These are phyloP conservation scores for Coturnix japonica DNA, from an alignment of 2,113 vertebrate species.

Conservation along the genomic window DNA sequence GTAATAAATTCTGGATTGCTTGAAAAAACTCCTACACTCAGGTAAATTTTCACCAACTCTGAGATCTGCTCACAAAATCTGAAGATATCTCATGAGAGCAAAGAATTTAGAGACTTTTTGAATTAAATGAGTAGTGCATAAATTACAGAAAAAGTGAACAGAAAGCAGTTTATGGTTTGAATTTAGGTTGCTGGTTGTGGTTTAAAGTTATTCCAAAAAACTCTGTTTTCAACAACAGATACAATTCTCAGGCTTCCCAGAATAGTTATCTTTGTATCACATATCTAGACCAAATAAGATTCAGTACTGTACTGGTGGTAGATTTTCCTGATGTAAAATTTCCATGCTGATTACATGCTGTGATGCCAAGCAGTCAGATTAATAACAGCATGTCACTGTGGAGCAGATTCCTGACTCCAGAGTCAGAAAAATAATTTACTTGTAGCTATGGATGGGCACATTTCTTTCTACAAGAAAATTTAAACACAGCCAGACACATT, in stretches of 20 bases:
- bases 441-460: background rate
- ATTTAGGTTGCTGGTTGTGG: background rate
- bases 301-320: background rate
- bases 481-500: accelerated
- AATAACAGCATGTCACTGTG: background rate
- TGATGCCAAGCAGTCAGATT: background rate
- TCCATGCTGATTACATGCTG: background rate
- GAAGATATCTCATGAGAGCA: background rate
- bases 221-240: background rate
- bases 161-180: background rate
- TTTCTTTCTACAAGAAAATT: background rate
- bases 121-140: background rate
- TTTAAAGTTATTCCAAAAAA: background rate
- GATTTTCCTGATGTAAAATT: background rate
- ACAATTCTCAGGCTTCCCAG: background rate
- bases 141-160: background rate
- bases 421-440: background rate
- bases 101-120: background rate
- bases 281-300: background rate
- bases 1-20: background rate
- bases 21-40: background rate
- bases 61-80: background rate
- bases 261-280: background rate
- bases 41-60: background rate
- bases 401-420: background rate